Evolutionary conservation across 92 coral and sea anemone genomes (phyloP), one percentile per base, ranked within the genome.

Genomic region (Plumapathes pennacea): DNA sequence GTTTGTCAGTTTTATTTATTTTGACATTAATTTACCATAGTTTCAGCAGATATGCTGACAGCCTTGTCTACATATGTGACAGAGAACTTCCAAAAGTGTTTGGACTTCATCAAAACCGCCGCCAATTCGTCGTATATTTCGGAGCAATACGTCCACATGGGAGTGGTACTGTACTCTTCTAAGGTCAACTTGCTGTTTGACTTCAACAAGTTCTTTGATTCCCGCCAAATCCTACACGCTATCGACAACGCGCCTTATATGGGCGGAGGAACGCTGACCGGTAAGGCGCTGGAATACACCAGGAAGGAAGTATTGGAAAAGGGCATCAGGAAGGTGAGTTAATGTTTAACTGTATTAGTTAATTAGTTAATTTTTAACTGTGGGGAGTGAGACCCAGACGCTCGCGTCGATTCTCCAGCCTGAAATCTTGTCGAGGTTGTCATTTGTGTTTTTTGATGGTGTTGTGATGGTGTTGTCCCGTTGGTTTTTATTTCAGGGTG

Each of bases 41-140:
- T n/a, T n/a, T n/a, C n/a, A n/a, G n/a, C n/a, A n/a, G n/a, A n/a
- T n/a, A n/a, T n/a, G n/a, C n/a, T n/a, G n/a, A n/a, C n/a, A n/a
- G n/a, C n/a, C n/a, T n/a, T n/a, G n/a, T n/a, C n/a, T n/a, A n/a
- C n/a, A n/a, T n/a, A n/a, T n/a, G n/a, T n/a, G n/a, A n/a, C n/a
- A n/a, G n/a, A n/a, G 24, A 79, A 83, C 44, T 77, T 69, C 29
- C 67, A 77, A 62, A 79, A 77, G 38, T 79, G 83, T 46, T 55
- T 77, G 66, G 48, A 79, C n/a, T 83, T 83, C 53, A 57, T 83
- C 21, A 65, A 67, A 27, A 72, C 50, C 25, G 90, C 83, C 7
- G 38, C 77, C 14, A 83, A 77, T 38, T 68, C 85, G 0, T 77
- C 83, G n/a, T 40, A 45, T 50, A 54, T 83, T 22, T 77, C 84